phyloP scores from a whole-genome alignment of 2,888 invertebrate genomes.

The Erynnis tages region DNA sequence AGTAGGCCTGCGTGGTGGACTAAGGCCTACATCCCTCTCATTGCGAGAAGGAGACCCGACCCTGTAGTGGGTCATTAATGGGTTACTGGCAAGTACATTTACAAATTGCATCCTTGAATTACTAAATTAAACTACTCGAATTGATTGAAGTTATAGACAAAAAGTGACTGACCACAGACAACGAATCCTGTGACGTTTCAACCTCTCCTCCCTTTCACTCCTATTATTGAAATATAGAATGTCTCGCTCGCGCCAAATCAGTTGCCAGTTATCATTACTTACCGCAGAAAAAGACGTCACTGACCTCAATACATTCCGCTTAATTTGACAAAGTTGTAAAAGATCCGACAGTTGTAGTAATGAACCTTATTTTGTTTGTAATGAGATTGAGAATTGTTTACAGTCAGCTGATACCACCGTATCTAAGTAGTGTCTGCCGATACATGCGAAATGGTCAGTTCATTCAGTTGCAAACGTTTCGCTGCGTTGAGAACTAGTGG shows the following conservation, averaged over 20 bases:
- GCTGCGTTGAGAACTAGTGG: constrained; percentile 37
- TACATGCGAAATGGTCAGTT: constrained; percentile 51
- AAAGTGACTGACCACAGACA: constrained; percentile 53
- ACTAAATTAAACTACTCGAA: background rate
- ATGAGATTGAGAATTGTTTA: constrained; percentile 37
- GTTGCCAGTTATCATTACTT: constrained; percentile 47
- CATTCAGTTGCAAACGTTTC: constrained; percentile 40
- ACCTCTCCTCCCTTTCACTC: constrained; percentile 42
- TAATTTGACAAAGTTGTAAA: constrained; percentile 42
- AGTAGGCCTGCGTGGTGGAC: no score
- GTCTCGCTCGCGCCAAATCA: constrained; percentile 60
- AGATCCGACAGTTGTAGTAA: constrained; percentile 3
- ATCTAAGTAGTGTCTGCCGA: constrained; percentile 36
- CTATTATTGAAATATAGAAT: constrained; percentile 34
- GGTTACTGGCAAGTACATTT: no score
- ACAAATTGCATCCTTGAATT: background rate
- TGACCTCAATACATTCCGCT: constrained; percentile 65
- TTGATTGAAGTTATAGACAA: constrained; percentile 5
- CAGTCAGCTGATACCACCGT: constrained; percentile 37
- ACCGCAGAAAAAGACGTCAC: constrained; percentile 70
- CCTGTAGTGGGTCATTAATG: no score
- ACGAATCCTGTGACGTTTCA: constrained; percentile 40
- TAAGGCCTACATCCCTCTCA: no score
- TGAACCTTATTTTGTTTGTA: constrained; percentile 8
- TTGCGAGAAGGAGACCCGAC: no score